Conservation (phyloP, 2,888 invertebrate genomes). For the Serrognathus titanus region DNA sequence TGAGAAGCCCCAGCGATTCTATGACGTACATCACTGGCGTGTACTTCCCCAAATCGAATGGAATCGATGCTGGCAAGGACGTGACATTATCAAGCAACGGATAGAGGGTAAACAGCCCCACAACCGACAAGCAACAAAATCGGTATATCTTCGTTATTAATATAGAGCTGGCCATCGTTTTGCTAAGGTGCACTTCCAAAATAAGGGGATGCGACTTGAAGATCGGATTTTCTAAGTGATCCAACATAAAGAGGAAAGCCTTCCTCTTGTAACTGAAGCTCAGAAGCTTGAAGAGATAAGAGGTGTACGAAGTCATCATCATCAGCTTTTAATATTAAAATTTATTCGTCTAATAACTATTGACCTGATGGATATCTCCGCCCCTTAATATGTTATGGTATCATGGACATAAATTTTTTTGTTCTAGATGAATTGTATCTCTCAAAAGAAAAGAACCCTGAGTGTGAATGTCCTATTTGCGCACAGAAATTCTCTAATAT, state of each 20-base stretch:
- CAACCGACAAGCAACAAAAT: constrained; percentile 6
- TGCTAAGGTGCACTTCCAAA: constrained; percentile 12
- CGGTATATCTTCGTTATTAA: constrained; percentile 16
- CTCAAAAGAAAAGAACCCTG: constrained; percentile 15
- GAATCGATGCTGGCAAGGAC: constrained; percentile 10
- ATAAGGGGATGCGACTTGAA: constrained; percentile 14
- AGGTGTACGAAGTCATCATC: constrained; percentile 15
- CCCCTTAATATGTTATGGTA: too few relatives aligned
- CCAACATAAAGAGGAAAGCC: constrained; percentile 17
- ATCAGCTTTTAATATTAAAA: too few relatives aligned
- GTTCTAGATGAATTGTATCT: constrained; percentile 9
- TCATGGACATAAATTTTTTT: neutral
- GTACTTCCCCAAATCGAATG: constrained; percentile 12
- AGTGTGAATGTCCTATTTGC: constrained; percentile 16
- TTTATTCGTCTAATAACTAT: too few relatives aligned
- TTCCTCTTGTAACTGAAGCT: constrained; percentile 14
- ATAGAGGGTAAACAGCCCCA: constrained; percentile 6
- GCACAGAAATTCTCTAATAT: constrained; percentile 14
- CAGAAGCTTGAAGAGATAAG: constrained; percentile 12
- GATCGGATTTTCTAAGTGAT: constrained; percentile 14
- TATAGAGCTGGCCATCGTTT: constrained; percentile 2
- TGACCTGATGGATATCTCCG: too few relatives aligned
- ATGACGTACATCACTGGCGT: constrained; percentile 15
- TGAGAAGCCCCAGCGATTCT: constrained; percentile 21
- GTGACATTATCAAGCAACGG: constrained; percentile 9